These are phyloP conservation scores for Drosophila recens DNA, from an alignment of 2,888 invertebrate genomes.

Conservation along the genomic window DNA sequence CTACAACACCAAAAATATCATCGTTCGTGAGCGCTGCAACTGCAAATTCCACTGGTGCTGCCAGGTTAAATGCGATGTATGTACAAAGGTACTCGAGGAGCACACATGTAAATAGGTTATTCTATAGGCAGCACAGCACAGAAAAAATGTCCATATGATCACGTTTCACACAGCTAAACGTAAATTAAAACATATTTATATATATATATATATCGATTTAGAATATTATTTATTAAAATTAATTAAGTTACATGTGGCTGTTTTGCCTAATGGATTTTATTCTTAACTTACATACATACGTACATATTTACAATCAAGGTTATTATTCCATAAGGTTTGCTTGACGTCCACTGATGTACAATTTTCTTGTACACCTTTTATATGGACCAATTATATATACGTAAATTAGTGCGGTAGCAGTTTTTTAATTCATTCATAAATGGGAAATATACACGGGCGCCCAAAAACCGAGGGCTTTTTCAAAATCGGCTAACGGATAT, in stretches of 20 bases:
- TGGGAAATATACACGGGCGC: constrained; percentile 5
- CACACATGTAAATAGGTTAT: constrained; percentile 93
- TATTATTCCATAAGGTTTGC: constrained; percentile 49
- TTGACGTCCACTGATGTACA: constrained; percentile 43
- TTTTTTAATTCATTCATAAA: constrained; percentile 9
- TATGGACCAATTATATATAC: constrained; percentile 33
- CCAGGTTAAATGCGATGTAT: constrained; percentile 95
- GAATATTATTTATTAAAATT: constrained; percentile 66
- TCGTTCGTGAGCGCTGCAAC: constrained; percentile 92
- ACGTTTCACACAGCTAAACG: constrained; percentile 56
- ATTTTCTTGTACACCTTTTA: constrained; percentile 32
- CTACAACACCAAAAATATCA: constrained; percentile 93
- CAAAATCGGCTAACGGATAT: not conserved
- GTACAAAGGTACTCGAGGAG: constrained; percentile 91
- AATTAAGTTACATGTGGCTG: constrained; percentile 52
- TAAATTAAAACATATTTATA: constrained; percentile 39
- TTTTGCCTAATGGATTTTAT: constrained; percentile 60
- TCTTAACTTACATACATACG: constrained; percentile 15
- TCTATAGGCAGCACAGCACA: constrained; percentile 41
- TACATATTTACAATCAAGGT: constrained; percentile 38
- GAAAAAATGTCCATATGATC: constrained; percentile 58
- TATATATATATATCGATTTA: constrained; percentile 54
- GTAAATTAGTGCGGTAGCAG: constrained; percentile 15
- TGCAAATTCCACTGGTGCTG: constrained; percentile 99
- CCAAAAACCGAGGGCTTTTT: not conserved